Percentiles rank a stretch among this genome's conserved stretches.
Conservation (phyloP, 2,113 vertebrate species). For the Spizaetus ornatus region DNA sequence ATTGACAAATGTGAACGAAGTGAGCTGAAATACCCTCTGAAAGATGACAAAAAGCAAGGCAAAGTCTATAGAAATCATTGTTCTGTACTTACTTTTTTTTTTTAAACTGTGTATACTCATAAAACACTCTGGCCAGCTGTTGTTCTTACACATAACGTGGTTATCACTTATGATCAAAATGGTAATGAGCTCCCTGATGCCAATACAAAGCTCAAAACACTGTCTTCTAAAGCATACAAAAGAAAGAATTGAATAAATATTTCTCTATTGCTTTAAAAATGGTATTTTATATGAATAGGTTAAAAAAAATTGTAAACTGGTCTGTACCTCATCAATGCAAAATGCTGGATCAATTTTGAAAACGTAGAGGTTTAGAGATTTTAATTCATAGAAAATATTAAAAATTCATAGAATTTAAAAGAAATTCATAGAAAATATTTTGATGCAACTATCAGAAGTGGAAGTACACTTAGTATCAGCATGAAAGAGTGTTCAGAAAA, state of each 20-base stretch:
- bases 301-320: neutral
- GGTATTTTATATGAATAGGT: neutral
- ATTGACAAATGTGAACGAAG: neutral
- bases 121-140: neutral
- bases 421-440: neutral
- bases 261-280: neutral
- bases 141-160: neutral
- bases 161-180: neutral
- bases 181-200: rapidly evolving
- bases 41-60: neutral
- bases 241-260: neutral
- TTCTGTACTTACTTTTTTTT: neutral
- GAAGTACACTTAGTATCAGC: neutral
- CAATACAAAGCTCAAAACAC: neutral
- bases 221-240: neutral
- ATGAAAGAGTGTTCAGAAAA: neutral
- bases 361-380: neutral
- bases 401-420: neutral
- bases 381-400: neutral
- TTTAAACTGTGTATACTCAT: neutral
- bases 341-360: neutral
- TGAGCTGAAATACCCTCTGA: neutral
- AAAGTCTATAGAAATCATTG: neutral
- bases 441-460: neutral
- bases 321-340: neutral